Conservation (phyloP, 2,113 vertebrate genomes). For the Laticauda laticaudata region DNA sequence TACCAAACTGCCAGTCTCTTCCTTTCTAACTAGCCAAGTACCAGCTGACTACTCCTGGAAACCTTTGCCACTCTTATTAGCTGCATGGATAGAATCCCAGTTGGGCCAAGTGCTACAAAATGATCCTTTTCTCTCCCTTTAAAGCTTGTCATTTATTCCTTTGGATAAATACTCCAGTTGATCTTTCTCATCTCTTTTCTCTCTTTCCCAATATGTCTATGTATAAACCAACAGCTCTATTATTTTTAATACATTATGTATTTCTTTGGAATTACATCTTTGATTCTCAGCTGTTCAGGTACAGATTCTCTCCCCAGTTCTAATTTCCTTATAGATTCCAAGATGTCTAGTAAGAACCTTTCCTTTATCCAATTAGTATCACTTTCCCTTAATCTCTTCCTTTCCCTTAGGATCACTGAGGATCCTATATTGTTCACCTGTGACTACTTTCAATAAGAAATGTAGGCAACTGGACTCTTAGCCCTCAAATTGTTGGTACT, state of each 20-base stretch:
- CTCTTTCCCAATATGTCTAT: background rate
- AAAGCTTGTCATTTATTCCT: background rate
- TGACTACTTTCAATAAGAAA: background rate
- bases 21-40: background rate
- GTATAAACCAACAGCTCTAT: background rate
- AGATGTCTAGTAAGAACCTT: too few species aligned
- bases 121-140: background rate
- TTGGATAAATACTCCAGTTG: background rate
- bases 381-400: too few species aligned
- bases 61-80: background rate
- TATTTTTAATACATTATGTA: background rate
- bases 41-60: background rate
- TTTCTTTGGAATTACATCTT: background rate
- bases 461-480: background rate
- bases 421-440: background rate
- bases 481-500: background rate
- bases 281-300: background rate
- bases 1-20: background rate
- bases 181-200: background rate
- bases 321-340: too few species aligned
- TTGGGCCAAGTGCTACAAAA: background rate
- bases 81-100: background rate
- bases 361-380: too few species aligned
- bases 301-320: too few species aligned
- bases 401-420: too few species aligned